Percentiles rank a stretch among this genome's conserved stretches.
phyloP scores from a whole-genome alignment of 2,888 invertebrate species.

The Disparrhopalites patrizii region DNA sequence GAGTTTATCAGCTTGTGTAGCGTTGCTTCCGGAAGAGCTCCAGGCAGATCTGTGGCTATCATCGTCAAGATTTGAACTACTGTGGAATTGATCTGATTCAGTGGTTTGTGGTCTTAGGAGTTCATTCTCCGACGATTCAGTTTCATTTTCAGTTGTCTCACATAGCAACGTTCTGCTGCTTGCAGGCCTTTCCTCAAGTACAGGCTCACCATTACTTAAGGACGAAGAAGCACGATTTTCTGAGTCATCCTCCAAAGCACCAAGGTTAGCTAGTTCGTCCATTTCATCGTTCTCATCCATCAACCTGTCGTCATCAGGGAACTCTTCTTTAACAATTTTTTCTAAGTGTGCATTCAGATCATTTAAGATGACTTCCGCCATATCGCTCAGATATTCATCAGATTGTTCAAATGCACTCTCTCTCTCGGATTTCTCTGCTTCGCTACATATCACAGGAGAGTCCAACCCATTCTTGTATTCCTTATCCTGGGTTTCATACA shows the following conservation, averaged over 20 bases:
- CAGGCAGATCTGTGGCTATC: no score
- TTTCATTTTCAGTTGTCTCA: conserved; percentile 2
- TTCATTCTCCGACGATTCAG: background rate
- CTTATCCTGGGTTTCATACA: background rate
- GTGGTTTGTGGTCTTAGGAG: background rate
- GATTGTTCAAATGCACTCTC: background rate
- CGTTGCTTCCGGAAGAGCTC: background rate
- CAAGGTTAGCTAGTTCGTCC: background rate
- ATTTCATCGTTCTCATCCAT: background rate
- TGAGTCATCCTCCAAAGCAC: background rate
- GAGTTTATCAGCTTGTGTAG: background rate
- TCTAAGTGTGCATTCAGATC: conserved; percentile 17
- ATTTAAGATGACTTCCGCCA: conserved; percentile 8
- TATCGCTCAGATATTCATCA: conserved; percentile 3
- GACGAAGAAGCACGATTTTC: background rate
- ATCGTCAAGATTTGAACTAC: background rate
- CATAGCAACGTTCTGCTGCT: background rate
- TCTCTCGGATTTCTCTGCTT: background rate
- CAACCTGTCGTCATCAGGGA: background rate
- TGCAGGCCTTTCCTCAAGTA: background rate
- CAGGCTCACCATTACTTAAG: background rate
- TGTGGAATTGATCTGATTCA: background rate
- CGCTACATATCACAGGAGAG: background rate
- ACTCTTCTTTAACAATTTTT: conserved; percentile 2
- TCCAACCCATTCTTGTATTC: background rate